Evolutionary conservation across 2,888 invertebrate species (phyloP).

Genomic region (Machimus rusticus): DNA sequence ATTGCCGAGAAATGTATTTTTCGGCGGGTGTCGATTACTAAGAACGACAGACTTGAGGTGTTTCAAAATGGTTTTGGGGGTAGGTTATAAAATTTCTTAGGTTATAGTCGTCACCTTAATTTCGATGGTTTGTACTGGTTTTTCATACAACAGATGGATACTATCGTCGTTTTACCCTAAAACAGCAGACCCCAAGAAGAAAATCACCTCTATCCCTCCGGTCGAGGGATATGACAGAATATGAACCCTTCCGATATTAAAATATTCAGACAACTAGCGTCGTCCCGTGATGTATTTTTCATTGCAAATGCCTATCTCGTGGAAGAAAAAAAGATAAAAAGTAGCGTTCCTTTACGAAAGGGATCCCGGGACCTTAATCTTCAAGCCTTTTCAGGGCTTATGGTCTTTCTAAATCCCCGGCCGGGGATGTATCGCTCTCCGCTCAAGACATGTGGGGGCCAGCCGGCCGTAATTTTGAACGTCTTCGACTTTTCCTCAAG

Average conservation of each 20-base stretch:
- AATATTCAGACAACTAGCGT: constrained; percentile 30
- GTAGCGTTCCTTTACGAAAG: constrained; percentile 41
- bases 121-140: not conserved
- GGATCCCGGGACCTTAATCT: constrained; percentile 43
- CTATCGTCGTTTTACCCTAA: not conserved
- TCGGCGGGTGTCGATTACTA: not conserved
- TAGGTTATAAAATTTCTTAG: not conserved
- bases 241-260: constrained; percentile 23
- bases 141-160: not conserved
- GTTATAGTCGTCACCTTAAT: not conserved
- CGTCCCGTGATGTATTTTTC: constrained; percentile 39
- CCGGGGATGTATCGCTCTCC: constrained; percentile 31
- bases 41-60: not conserved
- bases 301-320: constrained; percentile 37
- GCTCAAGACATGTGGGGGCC: not conserved
- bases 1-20: not conserved
- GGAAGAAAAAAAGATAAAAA: too few relatives aligned
- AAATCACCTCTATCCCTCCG: not conserved
- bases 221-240: not conserved
- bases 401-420: constrained; percentile 34
- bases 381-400: constrained; percentile 44
- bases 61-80: not conserved
- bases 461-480: constrained; percentile 32
- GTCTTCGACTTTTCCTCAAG: constrained; percentile 4
- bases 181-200: not conserved